Evolutionary conservation across 2,113 vertebrate species (phyloP), one percentile per base, ranked within the genome.

Genomic region (Accipiter virgatus): DNA sequence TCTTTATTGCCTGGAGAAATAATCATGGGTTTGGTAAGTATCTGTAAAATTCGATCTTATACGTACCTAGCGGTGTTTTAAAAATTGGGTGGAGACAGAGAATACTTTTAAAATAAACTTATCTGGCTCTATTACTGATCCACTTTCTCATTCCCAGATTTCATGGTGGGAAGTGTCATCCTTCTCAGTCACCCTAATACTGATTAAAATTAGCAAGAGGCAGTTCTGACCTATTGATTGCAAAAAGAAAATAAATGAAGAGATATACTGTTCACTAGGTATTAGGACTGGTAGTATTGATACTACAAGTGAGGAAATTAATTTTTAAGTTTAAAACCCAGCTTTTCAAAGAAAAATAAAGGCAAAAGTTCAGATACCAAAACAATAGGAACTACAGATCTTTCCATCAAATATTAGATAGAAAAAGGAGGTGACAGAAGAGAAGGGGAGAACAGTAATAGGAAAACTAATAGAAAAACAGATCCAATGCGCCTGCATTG

Each of bases 311-410:
- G 53, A 95, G 62, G 25, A 95, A 95, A 95, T 48, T 86, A 85
- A 56, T 94, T 78, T 77, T 63, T 77, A 65, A 63, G 22, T 95
- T 66, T 94, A 93, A 95, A 94, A 55, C 67, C 31, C 26, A 79
- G 50, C 16, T 89, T 97, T 96, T 94, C 88, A 84, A 95, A 83
- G 93, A 89, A 93, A 93, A 95, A 95, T 72, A 95, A 67, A 96
- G 55, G 92, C 50, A 91, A 63, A 94, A 50, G 20, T 32, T 88
- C 91, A 71, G 40, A 93, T 36, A 75, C 38, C 31, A 80, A 93
- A 96, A 32, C 61, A 91, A 38, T 27, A 73, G 47, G 67, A 78
- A 67, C 86, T 78, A 83, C 82, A 94, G 68, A 92, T 95, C n/a
- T 71, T 81, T 78, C 38, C 38, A 43, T 86, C 74, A 93, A 73